phyloP scores from a whole-genome alignment of 1,140 invertebrate species.

The Sycobia sp. region DNA sequence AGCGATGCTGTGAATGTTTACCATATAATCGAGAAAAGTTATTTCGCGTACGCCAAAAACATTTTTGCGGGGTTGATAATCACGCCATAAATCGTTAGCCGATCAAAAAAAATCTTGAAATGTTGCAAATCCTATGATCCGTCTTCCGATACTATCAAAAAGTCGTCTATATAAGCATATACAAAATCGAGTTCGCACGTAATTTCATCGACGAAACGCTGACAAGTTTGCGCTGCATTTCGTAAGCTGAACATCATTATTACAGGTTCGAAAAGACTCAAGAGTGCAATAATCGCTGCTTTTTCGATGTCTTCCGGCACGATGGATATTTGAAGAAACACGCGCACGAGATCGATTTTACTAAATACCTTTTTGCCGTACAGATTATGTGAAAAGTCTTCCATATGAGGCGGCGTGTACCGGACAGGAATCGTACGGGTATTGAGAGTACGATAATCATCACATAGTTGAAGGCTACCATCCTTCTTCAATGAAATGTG shows the following conservation, averaged over 20 bases:
- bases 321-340: slow-evolving; percentile 53
- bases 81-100: too few relatives aligned
- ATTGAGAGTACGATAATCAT: slow-evolving; percentile 55
- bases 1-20: too few relatives aligned
- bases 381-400: slow-evolving; percentile 20
- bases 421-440: neutral
- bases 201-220: neutral
- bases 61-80: too few relatives aligned
- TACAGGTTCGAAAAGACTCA: neutral
- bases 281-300: neutral
- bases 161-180: neutral
- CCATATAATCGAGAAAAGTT: too few relatives aligned
- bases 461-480: neutral
- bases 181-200: neutral
- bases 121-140: too few relatives aligned
- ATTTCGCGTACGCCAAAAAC: too few relatives aligned
- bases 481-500: too few relatives aligned
- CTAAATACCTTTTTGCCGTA: slow-evolving; percentile 11
- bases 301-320: slow-evolving; percentile 34
- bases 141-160: neutral
- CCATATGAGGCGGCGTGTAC: slow-evolving; percentile 13
- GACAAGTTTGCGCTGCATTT: neutral
- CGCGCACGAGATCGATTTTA: slow-evolving; percentile 54
- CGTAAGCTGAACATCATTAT: slow-evolving; percentile 37
- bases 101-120: too few relatives aligned